Conservation (phyloP, 1,140 invertebrate genomes). For the Lamellibrachia luymesi region DNA sequence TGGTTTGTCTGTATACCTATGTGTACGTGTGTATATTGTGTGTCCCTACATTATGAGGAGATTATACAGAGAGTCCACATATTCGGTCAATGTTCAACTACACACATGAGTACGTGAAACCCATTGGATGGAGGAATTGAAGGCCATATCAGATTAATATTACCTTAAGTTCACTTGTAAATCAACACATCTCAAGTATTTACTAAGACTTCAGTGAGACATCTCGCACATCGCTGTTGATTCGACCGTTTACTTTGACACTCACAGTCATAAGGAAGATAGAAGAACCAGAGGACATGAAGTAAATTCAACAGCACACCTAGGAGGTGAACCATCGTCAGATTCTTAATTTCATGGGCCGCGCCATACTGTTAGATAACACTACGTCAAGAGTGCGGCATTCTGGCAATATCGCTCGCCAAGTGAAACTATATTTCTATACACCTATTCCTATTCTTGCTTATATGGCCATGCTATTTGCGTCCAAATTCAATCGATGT, state of each 20-base stretch:
- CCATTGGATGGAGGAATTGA: neutral
- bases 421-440: too few relatives aligned
- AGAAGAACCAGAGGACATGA: neutral
- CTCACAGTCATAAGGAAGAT: neutral
- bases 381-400: too few relatives aligned
- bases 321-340: too few relatives aligned
- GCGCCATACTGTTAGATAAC: too few relatives aligned
- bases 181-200: neutral
- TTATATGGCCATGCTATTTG: too few relatives aligned
- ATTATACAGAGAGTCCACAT: neutral
- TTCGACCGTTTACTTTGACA: neutral
- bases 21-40: neutral
- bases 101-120: neutral
- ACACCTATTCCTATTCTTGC: too few relatives aligned
- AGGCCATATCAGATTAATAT: neutral
- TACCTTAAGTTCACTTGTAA: neutral
- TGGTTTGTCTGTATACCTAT: neutral
- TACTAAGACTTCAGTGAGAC: neutral
- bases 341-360: too few relatives aligned
- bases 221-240: neutral
- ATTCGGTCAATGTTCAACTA: neutral
- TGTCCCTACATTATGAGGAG: too few relatives aligned
- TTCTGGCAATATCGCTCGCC: too few relatives aligned
- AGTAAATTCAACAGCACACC: too few relatives aligned
- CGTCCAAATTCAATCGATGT: too few relatives aligned